These are phyloP conservation scores for Nomada hirtipes DNA, from an alignment of 2,888 invertebrate genomes.

Conservation along the genomic window DNA sequence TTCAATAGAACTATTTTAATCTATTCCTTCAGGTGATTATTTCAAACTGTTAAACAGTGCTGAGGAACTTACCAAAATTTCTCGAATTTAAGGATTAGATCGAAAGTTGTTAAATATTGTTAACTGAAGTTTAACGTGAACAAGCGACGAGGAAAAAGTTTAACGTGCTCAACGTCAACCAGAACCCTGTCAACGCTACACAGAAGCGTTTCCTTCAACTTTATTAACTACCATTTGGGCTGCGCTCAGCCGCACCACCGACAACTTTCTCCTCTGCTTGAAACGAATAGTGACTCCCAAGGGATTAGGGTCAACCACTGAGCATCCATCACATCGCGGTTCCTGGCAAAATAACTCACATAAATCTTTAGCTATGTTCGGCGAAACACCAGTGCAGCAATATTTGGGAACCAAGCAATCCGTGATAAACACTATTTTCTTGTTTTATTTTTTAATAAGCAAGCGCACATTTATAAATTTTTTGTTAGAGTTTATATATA, in stretches of 20 bases:
- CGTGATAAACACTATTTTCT: not conserved
- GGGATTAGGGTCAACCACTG: slow-evolving; percentile 64
- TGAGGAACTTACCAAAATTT: not conserved
- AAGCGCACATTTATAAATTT: too few relatives aligned
- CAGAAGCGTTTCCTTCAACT: slow-evolving; percentile 34
- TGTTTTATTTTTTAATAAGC: not conserved
- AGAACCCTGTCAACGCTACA: slow-evolving; percentile 6
- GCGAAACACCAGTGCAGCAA: not conserved
- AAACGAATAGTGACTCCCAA: slow-evolving; percentile 48
- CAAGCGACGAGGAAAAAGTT: slow-evolving; percentile 5
- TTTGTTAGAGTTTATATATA: too few relatives aligned
- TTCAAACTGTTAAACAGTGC: slow-evolving; percentile 6
- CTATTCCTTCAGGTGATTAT: not conserved
- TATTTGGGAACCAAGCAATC: slow-evolving; percentile 4
- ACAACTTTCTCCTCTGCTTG: slow-evolving; percentile 48
- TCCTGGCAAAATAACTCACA: slow-evolving; percentile 45
- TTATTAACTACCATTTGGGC: slow-evolving; percentile 55
- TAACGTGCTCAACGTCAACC: not conserved
- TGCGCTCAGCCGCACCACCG: slow-evolving; percentile 4
- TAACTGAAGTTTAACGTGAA: slow-evolving; percentile 2
- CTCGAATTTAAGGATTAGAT: slow-evolving; percentile 3
- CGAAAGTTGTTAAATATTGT: not conserved
- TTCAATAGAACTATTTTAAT: not conserved
- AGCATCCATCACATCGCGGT: slow-evolving; percentile 54
- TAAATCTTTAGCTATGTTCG: slow-evolving; percentile 29